Percentiles rank a stretch among this genome's conserved stretches.
Evolutionary conservation across 2,797 vertebrate genomes (phyloP).

Genomic region (Kryptopterus vitreolus): DNA sequence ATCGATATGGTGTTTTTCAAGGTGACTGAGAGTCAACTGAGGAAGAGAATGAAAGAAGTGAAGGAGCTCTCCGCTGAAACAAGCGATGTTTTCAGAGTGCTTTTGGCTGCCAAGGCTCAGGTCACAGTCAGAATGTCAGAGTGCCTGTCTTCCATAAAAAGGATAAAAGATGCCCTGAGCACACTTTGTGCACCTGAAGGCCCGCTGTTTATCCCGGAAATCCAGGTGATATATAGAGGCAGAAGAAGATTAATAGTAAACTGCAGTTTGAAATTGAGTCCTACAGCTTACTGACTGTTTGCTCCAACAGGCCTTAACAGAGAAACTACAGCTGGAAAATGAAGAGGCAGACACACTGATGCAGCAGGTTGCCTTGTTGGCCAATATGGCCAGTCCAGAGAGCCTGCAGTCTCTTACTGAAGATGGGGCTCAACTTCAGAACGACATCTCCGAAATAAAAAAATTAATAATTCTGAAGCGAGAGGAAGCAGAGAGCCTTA

Average conservation of each 20-base stretch:
- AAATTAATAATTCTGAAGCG: conserved; percentile 79
- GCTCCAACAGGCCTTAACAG: conserved; percentile 71
- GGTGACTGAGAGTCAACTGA: conserved; percentile 72
- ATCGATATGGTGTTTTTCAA: conserved; percentile 37
- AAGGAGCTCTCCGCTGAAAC: conserved; percentile 67
- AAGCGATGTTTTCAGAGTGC: conserved; percentile 64
- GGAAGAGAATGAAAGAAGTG: conserved; percentile 68
- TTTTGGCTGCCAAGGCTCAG: conserved; percentile 58
- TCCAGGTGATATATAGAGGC: conserved; percentile 62
- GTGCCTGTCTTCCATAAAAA: conserved; percentile 58
- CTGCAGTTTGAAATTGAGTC: not conserved
- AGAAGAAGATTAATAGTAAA: not conserved
- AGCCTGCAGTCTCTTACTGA: conserved; percentile 71
- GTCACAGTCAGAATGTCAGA: conserved; percentile 60
- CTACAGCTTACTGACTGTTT: conserved; percentile 7
- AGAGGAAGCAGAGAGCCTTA: conserved; percentile 58
- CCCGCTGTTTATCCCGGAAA: conserved; percentile 49
- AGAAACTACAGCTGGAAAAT: conserved; percentile 77
- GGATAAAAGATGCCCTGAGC: conserved; percentile 59
- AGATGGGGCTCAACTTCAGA: conserved; percentile 61
- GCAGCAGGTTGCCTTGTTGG: conserved; percentile 74
- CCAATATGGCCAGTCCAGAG: conserved; percentile 63
- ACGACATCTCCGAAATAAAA: conserved; percentile 69
- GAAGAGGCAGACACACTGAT: conserved; percentile 74
- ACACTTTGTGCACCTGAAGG: conserved; percentile 53